A percentile compares a stretch with the other conserved stretches of the same genome.
phyloP scores from a whole-genome alignment of 2,797 vertebrate species.

The Gymnoscopelus braueri region DNA sequence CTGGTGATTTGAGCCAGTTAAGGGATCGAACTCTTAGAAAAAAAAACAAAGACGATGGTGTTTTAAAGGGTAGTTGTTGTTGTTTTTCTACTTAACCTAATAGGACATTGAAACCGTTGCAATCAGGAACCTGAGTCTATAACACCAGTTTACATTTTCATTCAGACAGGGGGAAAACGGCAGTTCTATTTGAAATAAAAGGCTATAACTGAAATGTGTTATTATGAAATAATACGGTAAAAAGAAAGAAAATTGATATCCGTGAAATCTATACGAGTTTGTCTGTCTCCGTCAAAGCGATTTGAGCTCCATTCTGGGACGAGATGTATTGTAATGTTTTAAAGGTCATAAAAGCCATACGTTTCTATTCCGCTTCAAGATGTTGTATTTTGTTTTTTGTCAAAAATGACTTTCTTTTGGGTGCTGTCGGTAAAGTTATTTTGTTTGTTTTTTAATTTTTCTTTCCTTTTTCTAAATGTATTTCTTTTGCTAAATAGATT shows the following conservation, averaged over 20 bases:
- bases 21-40: too few species aligned
- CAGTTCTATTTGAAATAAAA: too few species aligned
- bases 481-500: constrained; percentile 5
- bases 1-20: too few species aligned
- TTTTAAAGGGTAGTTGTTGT: too few species aligned
- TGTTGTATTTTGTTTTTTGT: constrained; percentile 26
- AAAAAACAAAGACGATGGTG: too few species aligned
- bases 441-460: background rate
- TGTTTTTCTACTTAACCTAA: too few species aligned
- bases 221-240: too few species aligned
- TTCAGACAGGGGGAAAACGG: too few species aligned
- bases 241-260: background rate
- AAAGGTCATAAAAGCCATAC: constrained; percentile 78
- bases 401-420: constrained; percentile 52
- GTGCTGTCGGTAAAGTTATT: constrained; percentile 38
- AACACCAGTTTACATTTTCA: too few species aligned
- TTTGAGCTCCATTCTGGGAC: constrained; percentile 53
- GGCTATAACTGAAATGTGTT: too few species aligned
- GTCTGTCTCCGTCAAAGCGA: constrained; percentile 48
- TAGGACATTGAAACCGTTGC: too few species aligned
- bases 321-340: constrained; percentile 52
- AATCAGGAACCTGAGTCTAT: too few species aligned
- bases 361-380: constrained; percentile 62
- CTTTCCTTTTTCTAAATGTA: constrained; percentile 1
- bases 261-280: constrained; percentile 14